phyloP scores from a whole-genome alignment of 1,140 invertebrate genomes.

The Diuraphis noxia region DNA sequence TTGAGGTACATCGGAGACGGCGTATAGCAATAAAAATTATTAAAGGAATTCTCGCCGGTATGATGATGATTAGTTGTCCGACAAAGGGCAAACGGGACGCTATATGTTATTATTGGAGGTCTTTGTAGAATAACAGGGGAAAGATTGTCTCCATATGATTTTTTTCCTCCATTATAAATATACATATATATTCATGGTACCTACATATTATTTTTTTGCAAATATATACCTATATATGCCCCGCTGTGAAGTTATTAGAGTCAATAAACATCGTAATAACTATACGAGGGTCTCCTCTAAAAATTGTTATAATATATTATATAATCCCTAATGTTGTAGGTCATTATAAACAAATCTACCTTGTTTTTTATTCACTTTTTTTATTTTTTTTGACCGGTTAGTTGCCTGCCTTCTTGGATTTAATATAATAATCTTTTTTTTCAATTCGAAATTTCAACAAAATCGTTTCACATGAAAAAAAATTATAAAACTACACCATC shows the following conservation, averaged over 20 bases:
- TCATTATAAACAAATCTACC: constrained; percentile 51
- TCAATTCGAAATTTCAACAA: constrained; percentile 31
- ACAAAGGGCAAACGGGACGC: constrained; percentile 44
- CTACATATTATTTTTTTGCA: constrained; percentile 26
- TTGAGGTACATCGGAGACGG: neutral
- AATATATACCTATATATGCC: constrained; percentile 3
- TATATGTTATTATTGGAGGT: constrained; percentile 32
- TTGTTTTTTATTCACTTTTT: constrained; percentile 25
- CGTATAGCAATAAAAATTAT: constrained; percentile 39
- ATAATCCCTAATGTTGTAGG: constrained; percentile 31
- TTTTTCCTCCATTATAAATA: constrained; percentile 4
- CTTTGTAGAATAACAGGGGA: constrained; percentile 38
- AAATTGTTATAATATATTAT: constrained; percentile 28
- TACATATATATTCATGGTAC: neutral
- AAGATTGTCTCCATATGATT: constrained; percentile 45
- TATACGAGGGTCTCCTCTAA: neutral
- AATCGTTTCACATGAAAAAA: constrained; percentile 6
- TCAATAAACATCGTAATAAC: constrained; percentile 32
- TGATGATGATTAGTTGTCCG: constrained; percentile 47
- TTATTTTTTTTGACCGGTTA: constrained; percentile 15
- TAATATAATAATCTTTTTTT: constrained; percentile 45
- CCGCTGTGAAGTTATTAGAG: constrained; percentile 50
- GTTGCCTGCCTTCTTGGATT: neutral
- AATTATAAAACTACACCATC: constrained; percentile 32
- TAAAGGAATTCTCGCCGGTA: constrained; percentile 39